phyloP scores from a whole-genome alignment of 2,888 invertebrate genomes.

The Ectropis crepuscularia region DNA sequence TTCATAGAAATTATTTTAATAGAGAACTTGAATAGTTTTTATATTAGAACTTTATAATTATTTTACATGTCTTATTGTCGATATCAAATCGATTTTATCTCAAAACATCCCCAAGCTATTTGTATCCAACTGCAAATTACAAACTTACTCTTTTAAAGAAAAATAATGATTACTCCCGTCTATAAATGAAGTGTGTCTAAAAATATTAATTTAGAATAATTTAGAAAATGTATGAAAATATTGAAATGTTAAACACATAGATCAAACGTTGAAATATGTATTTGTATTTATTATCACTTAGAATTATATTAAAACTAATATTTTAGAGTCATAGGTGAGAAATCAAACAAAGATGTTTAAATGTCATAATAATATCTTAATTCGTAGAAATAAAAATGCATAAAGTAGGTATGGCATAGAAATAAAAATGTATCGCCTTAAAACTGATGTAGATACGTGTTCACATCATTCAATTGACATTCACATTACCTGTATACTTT shows the following conservation, averaged over 20 bases:
- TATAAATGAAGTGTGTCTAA: too few species aligned
- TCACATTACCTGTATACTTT: neutral
- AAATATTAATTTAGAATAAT: neutral
- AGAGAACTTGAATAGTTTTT: too few species aligned
- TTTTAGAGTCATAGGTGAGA: constrained; percentile 2
- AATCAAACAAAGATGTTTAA: constrained; percentile 4
- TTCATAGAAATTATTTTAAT: constrained; percentile 11
- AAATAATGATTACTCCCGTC: too few species aligned
- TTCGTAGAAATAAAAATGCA: constrained; percentile 45
- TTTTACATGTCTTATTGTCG: too few species aligned
- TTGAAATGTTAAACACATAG: neutral
- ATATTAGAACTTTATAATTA: too few species aligned
- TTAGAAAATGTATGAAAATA: neutral
- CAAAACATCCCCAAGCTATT: too few species aligned
- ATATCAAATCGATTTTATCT: too few species aligned
- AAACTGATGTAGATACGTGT: constrained; percentile 52
- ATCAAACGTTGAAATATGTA: neutral
- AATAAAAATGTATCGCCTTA: constrained; percentile 54
- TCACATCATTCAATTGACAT: constrained; percentile 46
- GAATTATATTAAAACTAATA: neutral
- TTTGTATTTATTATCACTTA: neutral
- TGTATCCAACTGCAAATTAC: too few species aligned
- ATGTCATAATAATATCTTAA: neutral
- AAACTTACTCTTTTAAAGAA: too few species aligned
- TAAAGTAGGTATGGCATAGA: constrained; percentile 54